These are phyloP conservation scores for Malthinus flaveolus DNA, from an alignment of 2,888 invertebrate genomes.

Conservation along the genomic window DNA sequence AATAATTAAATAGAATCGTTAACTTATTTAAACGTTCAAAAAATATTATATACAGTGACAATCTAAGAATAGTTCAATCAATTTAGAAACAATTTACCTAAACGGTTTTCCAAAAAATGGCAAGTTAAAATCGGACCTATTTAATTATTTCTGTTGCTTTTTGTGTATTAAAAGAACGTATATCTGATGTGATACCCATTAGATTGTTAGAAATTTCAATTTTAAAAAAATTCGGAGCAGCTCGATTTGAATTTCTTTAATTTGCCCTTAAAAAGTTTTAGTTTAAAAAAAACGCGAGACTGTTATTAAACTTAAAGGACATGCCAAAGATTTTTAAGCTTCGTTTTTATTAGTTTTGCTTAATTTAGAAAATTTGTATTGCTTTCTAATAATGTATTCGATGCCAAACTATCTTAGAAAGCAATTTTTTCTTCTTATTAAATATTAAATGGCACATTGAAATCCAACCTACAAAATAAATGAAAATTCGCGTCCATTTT, in stretches of 20 bases:
- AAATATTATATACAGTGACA: slow-evolving; percentile 12
- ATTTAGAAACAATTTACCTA: slow-evolving; percentile 1
- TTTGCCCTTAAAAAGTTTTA: not conserved
- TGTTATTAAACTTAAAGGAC: slow-evolving; percentile 17
- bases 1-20: slow-evolving; percentile 43
- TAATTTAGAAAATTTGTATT: slow-evolving; percentile 10
- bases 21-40: slow-evolving; percentile 23
- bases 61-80: slow-evolving; percentile 14
- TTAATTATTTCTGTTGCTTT: slow-evolving; percentile 50
- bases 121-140: slow-evolving; percentile 41
- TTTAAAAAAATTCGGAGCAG: slow-evolving; percentile 2
- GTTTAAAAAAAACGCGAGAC: slow-evolving; percentile 11
- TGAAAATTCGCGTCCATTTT: slow-evolving; percentile 28
- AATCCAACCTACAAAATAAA: slow-evolving; percentile 3
- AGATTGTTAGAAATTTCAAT: slow-evolving; percentile 28
- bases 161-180: slow-evolving; percentile 45
- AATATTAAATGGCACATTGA: slow-evolving; percentile 1
- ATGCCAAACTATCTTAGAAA: slow-evolving; percentile 27
- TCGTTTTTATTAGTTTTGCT: slow-evolving; percentile 25
- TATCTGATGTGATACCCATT: slow-evolving; percentile 52
- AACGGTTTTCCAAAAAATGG: not conserved
- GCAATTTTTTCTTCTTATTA: slow-evolving; percentile 5
- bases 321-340: slow-evolving; percentile 26
- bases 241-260: not conserved
- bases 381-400: slow-evolving; percentile 17